phyloP scores from a whole-genome alignment of 2,888 invertebrate species.

The Ormyrus nitidulus region DNA sequence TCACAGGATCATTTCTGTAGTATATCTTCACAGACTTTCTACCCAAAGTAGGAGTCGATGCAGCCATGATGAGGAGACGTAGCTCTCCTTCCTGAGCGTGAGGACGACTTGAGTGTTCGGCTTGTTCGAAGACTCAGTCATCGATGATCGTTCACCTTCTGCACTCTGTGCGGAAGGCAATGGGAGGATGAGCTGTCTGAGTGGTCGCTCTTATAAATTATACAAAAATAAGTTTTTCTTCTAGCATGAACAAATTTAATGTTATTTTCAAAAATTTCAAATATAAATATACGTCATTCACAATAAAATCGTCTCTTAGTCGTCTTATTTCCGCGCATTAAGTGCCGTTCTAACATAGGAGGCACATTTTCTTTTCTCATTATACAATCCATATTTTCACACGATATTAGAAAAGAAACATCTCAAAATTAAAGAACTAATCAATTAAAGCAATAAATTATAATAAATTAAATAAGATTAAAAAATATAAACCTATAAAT shows the following conservation, averaged over 20 bases:
- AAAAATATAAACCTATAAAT: too few species aligned
- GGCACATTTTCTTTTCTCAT: neutral
- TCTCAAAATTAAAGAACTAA: neutral
- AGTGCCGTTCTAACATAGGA: neutral
- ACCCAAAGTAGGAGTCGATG: conserved; percentile 76
- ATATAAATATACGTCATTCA: too few species aligned
- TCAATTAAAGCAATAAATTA: neutral
- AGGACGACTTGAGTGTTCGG: conserved; percentile 65
- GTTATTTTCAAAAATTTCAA: too few species aligned
- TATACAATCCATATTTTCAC: neutral
- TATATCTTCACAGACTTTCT: conserved; percentile 79
- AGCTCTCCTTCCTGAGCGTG: conserved; percentile 76
- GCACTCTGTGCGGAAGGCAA: conserved; percentile 61
- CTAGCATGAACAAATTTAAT: too few species aligned
- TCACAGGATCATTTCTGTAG: conserved; percentile 79
- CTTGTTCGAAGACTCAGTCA: conserved; percentile 62
- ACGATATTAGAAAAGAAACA: neutral
- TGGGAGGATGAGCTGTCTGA: conserved; percentile 68
- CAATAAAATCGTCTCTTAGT: too few species aligned
- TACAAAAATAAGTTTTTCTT: too few species aligned
- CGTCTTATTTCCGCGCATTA: neutral
- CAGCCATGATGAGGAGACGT: conserved; percentile 78
- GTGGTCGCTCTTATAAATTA: conserved; percentile 59
- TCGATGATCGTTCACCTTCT: conserved; percentile 71
- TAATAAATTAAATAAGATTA: neutral